phyloP scores from a whole-genome alignment of 64 coral and sea anemone species.

The Montipora foliosa region DNA sequence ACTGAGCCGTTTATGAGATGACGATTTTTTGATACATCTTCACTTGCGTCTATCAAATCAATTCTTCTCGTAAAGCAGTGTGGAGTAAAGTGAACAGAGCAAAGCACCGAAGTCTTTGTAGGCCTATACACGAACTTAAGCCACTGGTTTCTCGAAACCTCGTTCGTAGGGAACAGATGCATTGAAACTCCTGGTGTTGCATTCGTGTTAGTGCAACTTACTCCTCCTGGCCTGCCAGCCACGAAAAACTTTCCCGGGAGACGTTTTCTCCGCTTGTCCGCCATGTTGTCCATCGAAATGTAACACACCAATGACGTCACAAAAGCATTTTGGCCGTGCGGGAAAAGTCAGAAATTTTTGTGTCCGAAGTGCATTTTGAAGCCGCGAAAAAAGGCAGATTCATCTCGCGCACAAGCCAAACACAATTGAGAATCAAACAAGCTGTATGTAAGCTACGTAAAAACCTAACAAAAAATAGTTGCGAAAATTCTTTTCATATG shows the following conservation, averaged over 20 bases:
- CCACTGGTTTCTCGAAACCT: neutral
- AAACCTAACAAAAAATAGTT: neutral
- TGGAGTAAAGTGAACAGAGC: constrained; percentile 29
- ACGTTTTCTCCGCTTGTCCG: neutral
- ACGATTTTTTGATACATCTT: neutral
- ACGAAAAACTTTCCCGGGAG: neutral
- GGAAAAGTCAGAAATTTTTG: neutral
- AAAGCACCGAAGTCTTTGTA: constrained; percentile 11
- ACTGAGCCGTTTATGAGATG: neutral
- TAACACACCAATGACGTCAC: constrained; percentile 19
- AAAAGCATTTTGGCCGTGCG: neutral
- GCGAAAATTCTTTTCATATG: neutral
- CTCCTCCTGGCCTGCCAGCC: neutral
- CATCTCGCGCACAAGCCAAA: neutral
- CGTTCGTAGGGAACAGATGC: neutral
- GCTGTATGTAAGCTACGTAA: neutral
- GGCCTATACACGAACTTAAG: constrained; percentile 25
- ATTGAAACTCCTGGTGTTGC: neutral
- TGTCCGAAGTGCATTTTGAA: neutral
- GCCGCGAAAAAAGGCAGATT: neutral
- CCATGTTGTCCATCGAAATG: neutral
- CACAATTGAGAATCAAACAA: neutral
- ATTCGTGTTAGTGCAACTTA: neutral
- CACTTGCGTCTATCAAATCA: neutral
- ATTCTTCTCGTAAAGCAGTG: neutral